Conservation (phyloP, 92 coral and sea anemone species). For the Epizoanthus illoricatus region DNA sequence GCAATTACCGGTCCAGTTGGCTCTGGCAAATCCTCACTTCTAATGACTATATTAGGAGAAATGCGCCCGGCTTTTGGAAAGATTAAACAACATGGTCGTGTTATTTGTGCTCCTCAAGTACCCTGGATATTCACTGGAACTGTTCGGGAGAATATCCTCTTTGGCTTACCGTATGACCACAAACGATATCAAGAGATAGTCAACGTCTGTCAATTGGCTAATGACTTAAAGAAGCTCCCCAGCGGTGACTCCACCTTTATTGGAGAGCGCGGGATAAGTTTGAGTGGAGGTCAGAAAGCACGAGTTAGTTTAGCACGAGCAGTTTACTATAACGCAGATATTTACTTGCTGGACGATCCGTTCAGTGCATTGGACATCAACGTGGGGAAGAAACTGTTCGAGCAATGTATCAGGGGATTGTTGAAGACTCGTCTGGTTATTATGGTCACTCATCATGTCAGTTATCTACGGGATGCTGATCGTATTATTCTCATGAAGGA, state of each 20-base stretch:
- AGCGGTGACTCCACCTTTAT: constrained; percentile 33
- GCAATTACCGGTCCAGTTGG: constrained; percentile 46
- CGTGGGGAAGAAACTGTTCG: constrained; percentile 22
- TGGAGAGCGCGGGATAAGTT: constrained; percentile 41
- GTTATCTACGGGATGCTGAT: constrained; percentile 39
- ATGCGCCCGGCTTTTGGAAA: constrained; percentile 20
- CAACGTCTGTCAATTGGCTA: constrained; percentile 28
- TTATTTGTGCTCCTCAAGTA: constrained; percentile 32
- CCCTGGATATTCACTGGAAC: constrained; percentile 49
- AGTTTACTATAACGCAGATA: constrained; percentile 42
- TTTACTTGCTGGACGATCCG: constrained; percentile 45
- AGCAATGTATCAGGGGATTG: constrained; percentile 33
- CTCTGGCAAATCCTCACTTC: constrained; percentile 40
- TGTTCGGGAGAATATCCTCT: constrained; percentile 39
- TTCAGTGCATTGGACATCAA: constrained; percentile 39
- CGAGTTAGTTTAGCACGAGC: constrained; percentile 52
- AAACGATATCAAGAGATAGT: constrained; percentile 3
- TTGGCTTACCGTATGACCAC: constrained; percentile 34
- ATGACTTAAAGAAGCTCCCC: constrained; percentile 34
- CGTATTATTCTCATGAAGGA: constrained; percentile 37
- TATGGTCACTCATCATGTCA: constrained; percentile 43
- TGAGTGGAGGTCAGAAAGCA: constrained; percentile 48
- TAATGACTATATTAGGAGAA: constrained; percentile 42
- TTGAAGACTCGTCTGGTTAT: constrained; percentile 21
- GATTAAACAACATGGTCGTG: constrained; percentile 28